phyloP scores from a whole-genome alignment of 2,888 invertebrate species.

The Rhabditoides inermis region DNA sequence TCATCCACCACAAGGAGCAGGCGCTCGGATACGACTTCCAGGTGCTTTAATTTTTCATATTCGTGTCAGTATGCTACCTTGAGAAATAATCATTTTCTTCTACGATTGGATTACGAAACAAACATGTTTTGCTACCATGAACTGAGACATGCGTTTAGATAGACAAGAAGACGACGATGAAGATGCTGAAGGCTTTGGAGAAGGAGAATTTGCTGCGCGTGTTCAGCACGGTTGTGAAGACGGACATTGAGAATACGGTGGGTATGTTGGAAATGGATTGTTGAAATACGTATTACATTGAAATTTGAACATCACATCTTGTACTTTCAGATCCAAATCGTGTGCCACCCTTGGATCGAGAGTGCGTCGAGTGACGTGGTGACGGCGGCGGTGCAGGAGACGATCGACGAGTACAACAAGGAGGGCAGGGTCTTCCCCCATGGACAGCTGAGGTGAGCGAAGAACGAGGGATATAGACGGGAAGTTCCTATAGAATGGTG shows the following conservation, averaged over 20 bases:
- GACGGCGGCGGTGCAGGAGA: slow-evolving; percentile 22
- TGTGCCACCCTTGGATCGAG: slow-evolving; percentile 24
- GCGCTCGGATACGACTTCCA: slow-evolving; percentile 38
- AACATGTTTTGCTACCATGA: too few species aligned
- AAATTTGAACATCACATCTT: not conserved
- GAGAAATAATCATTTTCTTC: too few species aligned
- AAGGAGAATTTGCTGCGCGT: slow-evolving; percentile 18
- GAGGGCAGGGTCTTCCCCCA: slow-evolving; percentile 45
- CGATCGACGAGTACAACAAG: slow-evolving; percentile 29
- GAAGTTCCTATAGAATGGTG: not conserved
- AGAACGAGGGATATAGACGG: slow-evolving; percentile 7
- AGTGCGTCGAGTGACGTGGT: slow-evolving; percentile 21
- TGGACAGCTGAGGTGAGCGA: slow-evolving; percentile 28
- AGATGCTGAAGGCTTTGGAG: slow-evolving; percentile 37
- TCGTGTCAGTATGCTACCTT: too few species aligned
- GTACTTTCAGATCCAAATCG: slow-evolving; percentile 17
- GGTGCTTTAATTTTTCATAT: too few species aligned
- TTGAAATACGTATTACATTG: not conserved
- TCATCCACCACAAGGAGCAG: slow-evolving; percentile 25
- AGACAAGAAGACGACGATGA: slow-evolving; percentile 45
- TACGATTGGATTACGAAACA: too few species aligned
- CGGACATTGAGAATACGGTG: slow-evolving; percentile 23
- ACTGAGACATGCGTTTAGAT: slow-evolving; percentile 28
- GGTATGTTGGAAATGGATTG: not conserved
- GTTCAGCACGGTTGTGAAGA: slow-evolving; percentile 14